Conservation (phyloP, 2,888 invertebrate genomes). For the Thymelicus acteon region DNA sequence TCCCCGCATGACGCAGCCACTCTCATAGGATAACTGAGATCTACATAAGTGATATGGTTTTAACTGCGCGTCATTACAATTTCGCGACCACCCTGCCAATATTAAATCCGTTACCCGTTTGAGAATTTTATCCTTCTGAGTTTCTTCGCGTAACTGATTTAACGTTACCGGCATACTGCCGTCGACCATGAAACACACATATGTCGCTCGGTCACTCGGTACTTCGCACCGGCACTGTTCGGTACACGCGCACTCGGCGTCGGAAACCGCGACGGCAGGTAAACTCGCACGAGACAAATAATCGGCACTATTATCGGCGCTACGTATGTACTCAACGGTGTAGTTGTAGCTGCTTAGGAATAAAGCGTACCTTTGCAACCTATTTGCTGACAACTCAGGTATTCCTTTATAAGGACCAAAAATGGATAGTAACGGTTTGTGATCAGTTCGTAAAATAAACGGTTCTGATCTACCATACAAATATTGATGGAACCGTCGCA, state of each 20-base stretch:
- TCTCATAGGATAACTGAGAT: conserved; percentile 38
- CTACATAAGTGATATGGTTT: conserved; percentile 37
- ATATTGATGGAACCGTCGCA: conserved; percentile 43
- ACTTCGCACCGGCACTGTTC: conserved; percentile 5
- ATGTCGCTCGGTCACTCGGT: conserved; percentile 6
- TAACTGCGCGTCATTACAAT: conserved; percentile 41
- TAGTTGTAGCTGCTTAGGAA: conserved; percentile 48
- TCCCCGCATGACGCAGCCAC: conserved; percentile 38
- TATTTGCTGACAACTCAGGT: conserved; percentile 43
- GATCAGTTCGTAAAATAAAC: conserved; percentile 44
- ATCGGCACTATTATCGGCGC: conserved; percentile 12
- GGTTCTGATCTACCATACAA: conserved; percentile 19
- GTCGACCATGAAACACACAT: background rate
- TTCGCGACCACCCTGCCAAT: conserved; percentile 11
- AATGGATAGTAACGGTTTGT: conserved; percentile 45
- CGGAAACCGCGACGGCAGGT: background rate
- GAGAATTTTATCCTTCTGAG: background rate
- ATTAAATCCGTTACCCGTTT: background rate
- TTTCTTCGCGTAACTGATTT: conserved; percentile 8
- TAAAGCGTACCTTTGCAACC: conserved; percentile 47
- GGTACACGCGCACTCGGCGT: conserved; percentile 5
- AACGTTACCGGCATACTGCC: conserved; percentile 7
- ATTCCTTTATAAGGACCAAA: conserved; percentile 39
- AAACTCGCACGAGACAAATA: conserved; percentile 5
- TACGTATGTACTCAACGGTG: conserved; percentile 13